Base-by-base conservation (phyloP, 2,113 vertebrate species). In the Lamprotornis superbus region DNA sequence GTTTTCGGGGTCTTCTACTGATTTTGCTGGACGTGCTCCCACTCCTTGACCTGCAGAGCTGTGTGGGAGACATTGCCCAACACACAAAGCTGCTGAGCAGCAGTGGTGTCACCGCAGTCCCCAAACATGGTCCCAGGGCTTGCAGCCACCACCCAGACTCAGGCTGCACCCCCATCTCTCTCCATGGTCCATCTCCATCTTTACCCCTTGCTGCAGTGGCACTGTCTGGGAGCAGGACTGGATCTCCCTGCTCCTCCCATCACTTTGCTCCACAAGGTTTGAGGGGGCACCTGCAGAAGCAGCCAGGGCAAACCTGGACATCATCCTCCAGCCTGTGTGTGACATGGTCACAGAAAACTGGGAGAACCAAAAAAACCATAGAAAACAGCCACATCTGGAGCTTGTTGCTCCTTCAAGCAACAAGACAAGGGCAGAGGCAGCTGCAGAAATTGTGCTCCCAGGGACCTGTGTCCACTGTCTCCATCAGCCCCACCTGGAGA, bases 81-180 rank as follows among this genome's bases (percentile, higher is more conserved):
- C 27, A 44, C 47, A 42, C 8, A 8, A 55, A 35, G 63, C 12
- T 80, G 63, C 49, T 65, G 77, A 64, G 50, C 16, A 28, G 39
- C 53, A 8, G 35, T 0, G 0, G 21, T 17, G 39, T 9, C 55
- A 56, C 49, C 1, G 0, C 0, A 0, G 40, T 17, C 44, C 74
- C 57, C 67, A 53, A 1, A 50, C 33, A 44, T 1, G 0, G 6
- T 47, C n/a, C n/a, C 15, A 19, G 37, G 37, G 31, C 39, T 55
- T 22, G 49, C 40, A 71, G 39, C n/a, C 37, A 57, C 42, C 60
- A 60, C 21, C 40, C 39, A 31, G 56, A 20, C 44, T 37, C 22
- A 18, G 33, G 11, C 37, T 59, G 44, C 31, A 30, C 8, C 33
- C 50, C 7, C 53, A 9, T 69, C 14, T 24, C 8, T 57, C 44